Evolutionary conservation across 2,797 vertebrate genomes (phyloP), one percentile per base, ranked within the genome.

Genomic region (Eupleurogrammus muticus): DNA sequence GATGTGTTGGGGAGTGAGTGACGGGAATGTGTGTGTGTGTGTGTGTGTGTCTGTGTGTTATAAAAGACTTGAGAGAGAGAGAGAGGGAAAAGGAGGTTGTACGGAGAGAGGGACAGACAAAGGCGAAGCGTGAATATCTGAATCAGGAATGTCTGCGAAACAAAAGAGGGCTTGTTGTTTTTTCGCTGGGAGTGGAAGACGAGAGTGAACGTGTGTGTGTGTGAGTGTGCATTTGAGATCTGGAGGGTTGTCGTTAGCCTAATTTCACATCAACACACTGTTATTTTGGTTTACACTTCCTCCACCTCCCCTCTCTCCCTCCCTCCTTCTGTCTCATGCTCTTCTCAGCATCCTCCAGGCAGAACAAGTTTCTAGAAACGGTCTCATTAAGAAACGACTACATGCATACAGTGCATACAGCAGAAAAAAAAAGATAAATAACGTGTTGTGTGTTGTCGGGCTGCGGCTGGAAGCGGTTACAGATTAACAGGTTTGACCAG

Each of bases 201-300:
- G 48, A 4, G 40, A 56, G 54, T 59, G 23, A 50, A 28, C 32
- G 24, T 55, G 74, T 65, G 50, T 53, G 54, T 58, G 66, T 50
- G 46, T 24, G 24, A 1, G 46, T 58, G 63, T 77, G 19, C 58
- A 63, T 52, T 55, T 78, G 53, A 51, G 55, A 72, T 65, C 32
- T 78, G 54, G 52, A 74, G 55, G 63, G 21, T 72, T 82, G 62
- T 48, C 44, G 67, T 83, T 79, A 66, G 78, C 59, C 65, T 81
- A 63, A 83, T 79, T 82, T 83, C 66, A 77, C 77, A 79, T 80
- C 24, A 59, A 81, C 63, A 74, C 77, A 65, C 65, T 74, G 69
- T 82, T 85, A 72, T 85, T 85, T 81, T 81, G 63, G 77, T 85
- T 86, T 73, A 71, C 68, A 70, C 81, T 78, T 77, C 63, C 61